Conservation (phyloP, 2,113 vertebrate species). For the Corynorhinus townsendii region DNA sequence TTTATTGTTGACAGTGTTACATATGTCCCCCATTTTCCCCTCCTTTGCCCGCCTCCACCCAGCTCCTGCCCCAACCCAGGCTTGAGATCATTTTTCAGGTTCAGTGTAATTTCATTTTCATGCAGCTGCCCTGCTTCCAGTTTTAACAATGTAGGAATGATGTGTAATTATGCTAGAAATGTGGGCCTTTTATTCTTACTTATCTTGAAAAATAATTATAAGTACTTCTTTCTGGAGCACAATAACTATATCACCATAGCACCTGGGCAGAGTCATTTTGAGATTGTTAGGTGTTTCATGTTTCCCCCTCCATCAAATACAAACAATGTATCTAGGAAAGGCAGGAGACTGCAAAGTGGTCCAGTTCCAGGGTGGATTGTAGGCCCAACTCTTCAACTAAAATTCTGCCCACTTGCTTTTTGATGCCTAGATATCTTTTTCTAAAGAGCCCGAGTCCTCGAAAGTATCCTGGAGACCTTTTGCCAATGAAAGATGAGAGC, state of each 20-base stretch:
- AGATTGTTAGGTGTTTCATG: neutral
- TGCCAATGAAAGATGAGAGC: neutral
- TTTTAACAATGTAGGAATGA: constrained; percentile 27
- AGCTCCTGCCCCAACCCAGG: neutral
- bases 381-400: neutral
- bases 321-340: neutral
- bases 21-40: neutral
- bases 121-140: neutral
- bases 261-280: neutral
- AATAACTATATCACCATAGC: neutral
- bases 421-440: neutral
- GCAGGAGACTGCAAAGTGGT: neutral
- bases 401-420: neutral
- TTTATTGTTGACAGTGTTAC: neutral
- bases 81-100: neutral
- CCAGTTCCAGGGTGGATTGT: neutral
- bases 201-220: constrained; percentile 21
- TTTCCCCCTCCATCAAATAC: neutral
- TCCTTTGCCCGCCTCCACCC: neutral
- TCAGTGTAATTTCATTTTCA: constrained; percentile 17
- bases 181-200: constrained; percentile 17
- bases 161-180: constrained; percentile 38
- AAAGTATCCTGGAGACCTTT: neutral
- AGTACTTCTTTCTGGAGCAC: neutral
- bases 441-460: neutral